Percentiles rank a stretch among this genome's conserved stretches.
Evolutionary conservation across 2,888 invertebrate species (phyloP).

Genomic region (Nomada fucata): DNA sequence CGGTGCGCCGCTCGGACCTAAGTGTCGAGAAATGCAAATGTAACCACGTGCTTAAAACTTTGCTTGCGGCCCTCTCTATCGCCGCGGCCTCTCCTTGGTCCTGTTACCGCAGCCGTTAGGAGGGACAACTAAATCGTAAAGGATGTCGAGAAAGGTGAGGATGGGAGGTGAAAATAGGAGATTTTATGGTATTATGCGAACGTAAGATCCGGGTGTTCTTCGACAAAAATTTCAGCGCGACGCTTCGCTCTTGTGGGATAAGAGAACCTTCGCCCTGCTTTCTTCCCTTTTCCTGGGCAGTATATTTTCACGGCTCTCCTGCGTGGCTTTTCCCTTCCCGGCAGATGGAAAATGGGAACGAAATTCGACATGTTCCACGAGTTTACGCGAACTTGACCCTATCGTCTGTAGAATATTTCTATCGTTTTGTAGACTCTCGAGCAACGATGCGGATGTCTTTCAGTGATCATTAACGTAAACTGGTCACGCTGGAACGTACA

Average conservation of each 20-base stretch:
- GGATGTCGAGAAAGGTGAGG: constrained; percentile 1
- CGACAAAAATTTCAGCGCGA: constrained; percentile 40
- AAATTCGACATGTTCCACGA: constrained; percentile 35
- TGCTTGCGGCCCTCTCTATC: constrained; percentile 4
- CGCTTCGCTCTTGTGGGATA: constrained; percentile 9
- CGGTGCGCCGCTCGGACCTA: constrained; percentile 63
- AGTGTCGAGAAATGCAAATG: constrained; percentile 73
- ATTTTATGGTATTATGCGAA: constrained; percentile 35
- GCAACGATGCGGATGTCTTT: constrained; percentile 29
- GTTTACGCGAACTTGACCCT: not conserved
- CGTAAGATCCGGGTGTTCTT: constrained; percentile 2
- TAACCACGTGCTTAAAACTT: constrained; percentile 56
- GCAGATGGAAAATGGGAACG: constrained; percentile 15
- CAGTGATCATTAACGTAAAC: constrained; percentile 59
- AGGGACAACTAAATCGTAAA: constrained; percentile 18
- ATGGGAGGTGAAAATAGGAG: constrained; percentile 34
- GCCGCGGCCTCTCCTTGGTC: not conserved
- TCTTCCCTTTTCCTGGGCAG: not conserved
- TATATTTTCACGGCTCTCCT: not conserved
- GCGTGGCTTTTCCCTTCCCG: not conserved
- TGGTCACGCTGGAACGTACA: constrained; percentile 46
- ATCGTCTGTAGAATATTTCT: constrained; percentile 8
- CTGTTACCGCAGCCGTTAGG: constrained; percentile 2
- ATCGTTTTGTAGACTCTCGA: not conserved
- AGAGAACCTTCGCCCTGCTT: constrained; percentile 21